Evolutionary conservation across 2,797 vertebrate species (phyloP), one percentile per base, ranked within the genome.

Genomic region (Percopsis omiscomaycus): DNA sequence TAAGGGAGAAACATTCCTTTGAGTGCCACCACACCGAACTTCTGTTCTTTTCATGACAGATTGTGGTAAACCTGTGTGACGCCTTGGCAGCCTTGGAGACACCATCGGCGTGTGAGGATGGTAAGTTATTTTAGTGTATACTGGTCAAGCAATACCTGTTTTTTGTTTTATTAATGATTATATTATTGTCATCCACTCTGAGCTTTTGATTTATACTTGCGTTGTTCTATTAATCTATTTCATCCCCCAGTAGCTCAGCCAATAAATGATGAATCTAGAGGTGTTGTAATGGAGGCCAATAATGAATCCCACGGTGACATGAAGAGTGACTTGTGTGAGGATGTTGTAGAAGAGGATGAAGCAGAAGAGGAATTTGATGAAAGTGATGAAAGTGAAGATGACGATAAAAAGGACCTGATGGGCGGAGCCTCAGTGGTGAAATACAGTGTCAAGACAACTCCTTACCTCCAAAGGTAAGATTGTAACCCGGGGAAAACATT

Each of bases 401-500:
- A 51, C 0, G 71, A n/a, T 5, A 12, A 53, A 4, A 5, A 74
- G 3, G 51, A n/a, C 64, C 84, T 86, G 60, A 74, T 76, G 32
- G 69, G 74, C 3, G 76, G 78, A 1, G 88, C 89, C 4, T 94
- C 88, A 4, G 64, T 94, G 2, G 86, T 94, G 27, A 95, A 86
- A 74, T 94, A 91, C 80, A 95, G 89, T 32, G 85, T 94, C 16
- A 93, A 89, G 75, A 92, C 91, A 0, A 96, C 94, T 0, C 94
- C 95, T 0, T 90, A 88, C 73, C 83, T 95, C 49, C 93, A 95
- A 75, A 95, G 94, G 97, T 97, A 84, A 92, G 86, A 22, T 22
- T 22, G 22, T 22, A 22, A 22, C 22, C 22, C 22, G 22, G 22
- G 22, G 22, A 22, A 22, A 22, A 22, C 22, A 22, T 22, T 22